These are phyloP conservation scores for Abscondita cerata DNA, from an alignment of 2,888 invertebrate species.

Conservation along the genomic window DNA sequence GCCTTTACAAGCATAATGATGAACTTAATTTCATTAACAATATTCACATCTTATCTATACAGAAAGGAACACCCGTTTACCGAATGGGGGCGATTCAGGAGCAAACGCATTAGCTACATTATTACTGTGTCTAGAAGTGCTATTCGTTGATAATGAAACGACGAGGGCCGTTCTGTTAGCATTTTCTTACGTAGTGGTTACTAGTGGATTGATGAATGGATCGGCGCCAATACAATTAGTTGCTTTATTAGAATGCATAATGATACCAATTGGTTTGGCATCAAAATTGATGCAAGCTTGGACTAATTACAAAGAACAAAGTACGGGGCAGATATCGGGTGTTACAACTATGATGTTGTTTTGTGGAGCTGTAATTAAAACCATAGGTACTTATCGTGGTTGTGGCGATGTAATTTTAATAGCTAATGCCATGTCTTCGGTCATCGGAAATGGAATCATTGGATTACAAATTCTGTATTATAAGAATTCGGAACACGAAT, in stretches of 20 bases:
- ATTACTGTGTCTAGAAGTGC: not conserved
- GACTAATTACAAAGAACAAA: conserved; percentile 1
- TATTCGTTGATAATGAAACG: not conserved
- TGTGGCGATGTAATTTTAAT: not conserved
- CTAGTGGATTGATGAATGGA: not conserved
- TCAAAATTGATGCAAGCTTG: conserved; percentile 1
- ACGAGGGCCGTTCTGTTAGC: not conserved
- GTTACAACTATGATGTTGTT: not conserved
- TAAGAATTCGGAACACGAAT: no score
- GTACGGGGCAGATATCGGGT: conserved; percentile 13
- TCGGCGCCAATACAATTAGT: not conserved
- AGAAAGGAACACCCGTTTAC: not conserved
- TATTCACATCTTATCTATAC: not conserved
- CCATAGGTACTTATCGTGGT: not conserved
- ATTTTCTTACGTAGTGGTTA: not conserved
- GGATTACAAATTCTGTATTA: not conserved
- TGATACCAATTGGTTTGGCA: not conserved
- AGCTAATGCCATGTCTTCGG: not conserved
- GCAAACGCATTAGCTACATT: not conserved
- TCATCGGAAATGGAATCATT: not conserved
- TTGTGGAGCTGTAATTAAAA: not conserved
- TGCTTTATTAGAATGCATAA: conserved; percentile 3
- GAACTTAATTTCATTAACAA: not conserved
- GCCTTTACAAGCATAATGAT: not conserved
- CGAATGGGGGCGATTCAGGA: not conserved